Evolutionary conservation across 2,113 vertebrate species (phyloP), one percentile per base, ranked within the genome.

Genomic region (Ramphastos sulfuratus): DNA sequence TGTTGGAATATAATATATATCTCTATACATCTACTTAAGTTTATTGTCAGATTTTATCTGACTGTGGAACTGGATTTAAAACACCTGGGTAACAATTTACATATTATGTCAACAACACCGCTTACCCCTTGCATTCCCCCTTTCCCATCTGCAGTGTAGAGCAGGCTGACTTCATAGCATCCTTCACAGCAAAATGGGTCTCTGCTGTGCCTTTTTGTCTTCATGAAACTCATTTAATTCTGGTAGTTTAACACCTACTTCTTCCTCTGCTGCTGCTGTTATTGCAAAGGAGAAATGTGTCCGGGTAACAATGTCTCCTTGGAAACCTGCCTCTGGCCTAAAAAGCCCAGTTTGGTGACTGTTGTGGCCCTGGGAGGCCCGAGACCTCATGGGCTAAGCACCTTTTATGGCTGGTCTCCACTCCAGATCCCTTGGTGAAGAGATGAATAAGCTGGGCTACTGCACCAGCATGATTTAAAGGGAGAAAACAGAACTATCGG

Each of bases 301-400:
- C 64, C 1, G 4, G 69, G 71, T 65, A 92, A 67, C 79, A 28
- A 13, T 0, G n/a, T 89, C 64, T 61, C 94, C 91, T 74, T 92
- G 92, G 90, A 96, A 96, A 90, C 77, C 65, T 81, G 58, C 44
- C n/a, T 91, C 73, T 35, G 83, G 76, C 73, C 90, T 81, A 24
- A 77, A 39, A 56, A 54, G 42, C 70, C 55, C 0, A 0, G 9
- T 60, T 63, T 75, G 61, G 70, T 77, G 69, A 87, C 72, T 33
- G 8, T 8, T 21, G 72, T 37, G n/a, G 28, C 42, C 46, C 31
- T 31, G 61, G 28, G 52, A 88, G 81, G 42, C 17, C 42, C 77
- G 33, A 80, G 60, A 55, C 61, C 17, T 64, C 31, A 3, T 3
- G 52, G 55, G 42, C 55, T n/a, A 27, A 89, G 75, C 10, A 55